Evolutionary conservation across 2,113 vertebrate genomes (phyloP).

Genomic region (Caranx melampygus): DNA sequence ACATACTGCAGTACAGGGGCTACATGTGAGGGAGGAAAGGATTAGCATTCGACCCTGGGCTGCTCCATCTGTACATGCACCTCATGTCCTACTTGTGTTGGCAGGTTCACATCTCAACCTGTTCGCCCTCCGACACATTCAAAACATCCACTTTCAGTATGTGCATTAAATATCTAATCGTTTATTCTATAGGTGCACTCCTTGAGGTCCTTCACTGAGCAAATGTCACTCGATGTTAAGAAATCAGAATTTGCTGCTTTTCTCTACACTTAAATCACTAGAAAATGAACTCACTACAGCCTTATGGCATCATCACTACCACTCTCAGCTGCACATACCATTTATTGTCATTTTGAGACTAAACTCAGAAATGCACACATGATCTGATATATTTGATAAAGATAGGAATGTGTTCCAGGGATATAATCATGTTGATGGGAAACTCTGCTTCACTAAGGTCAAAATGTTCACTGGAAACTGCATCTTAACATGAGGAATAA

Average conservation of each 20-base stretch:
- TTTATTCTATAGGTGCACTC: background rate
- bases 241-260: too few relatives aligned
- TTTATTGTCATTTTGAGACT: too few relatives aligned
- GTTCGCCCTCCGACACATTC: conserved; percentile 1
- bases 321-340: too few relatives aligned
- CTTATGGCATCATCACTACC: background rate
- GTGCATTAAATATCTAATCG: background rate
- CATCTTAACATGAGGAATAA: too few relatives aligned
- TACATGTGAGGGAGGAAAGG: conserved; percentile 25
- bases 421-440: too few relatives aligned
- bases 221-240: too few relatives aligned
- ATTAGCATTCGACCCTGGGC: conserved; percentile 43
- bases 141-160: background rate
- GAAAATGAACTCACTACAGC: background rate
- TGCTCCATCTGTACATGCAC: conserved; percentile 68
- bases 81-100: conserved; percentile 28
- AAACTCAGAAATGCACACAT: too few relatives aligned
- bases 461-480: too few relatives aligned
- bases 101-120: conserved; percentile 31
- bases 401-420: too few relatives aligned
- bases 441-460: too few relatives aligned
- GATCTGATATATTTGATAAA: too few relatives aligned
- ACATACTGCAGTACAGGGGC: conserved; percentile 4
- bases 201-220: too few relatives aligned
- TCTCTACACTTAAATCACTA: background rate